Conservation (phyloP, 2,113 vertebrate genomes). For the Paratilapia polleni region DNA sequence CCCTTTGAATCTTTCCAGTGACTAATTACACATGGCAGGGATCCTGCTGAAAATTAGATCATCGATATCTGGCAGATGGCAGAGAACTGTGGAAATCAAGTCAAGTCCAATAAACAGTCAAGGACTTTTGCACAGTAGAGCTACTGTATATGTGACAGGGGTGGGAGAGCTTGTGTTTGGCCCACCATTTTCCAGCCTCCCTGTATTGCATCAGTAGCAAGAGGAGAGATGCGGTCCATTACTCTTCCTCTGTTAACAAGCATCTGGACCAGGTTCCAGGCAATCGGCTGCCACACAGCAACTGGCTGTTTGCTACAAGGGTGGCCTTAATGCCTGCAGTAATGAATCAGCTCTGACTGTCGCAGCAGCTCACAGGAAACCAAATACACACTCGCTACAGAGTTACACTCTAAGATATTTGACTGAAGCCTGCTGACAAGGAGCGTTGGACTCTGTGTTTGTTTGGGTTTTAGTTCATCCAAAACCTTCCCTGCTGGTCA, state of each 20-base stretch:
- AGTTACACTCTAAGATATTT: slow-evolving; percentile 8
- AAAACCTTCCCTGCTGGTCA: slow-evolving; percentile 22
- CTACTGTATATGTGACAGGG: slow-evolving; percentile 49
- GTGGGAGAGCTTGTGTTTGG: slow-evolving; percentile 13
- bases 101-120: slow-evolving; percentile 36
- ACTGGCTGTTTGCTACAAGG: slow-evolving; percentile 56
- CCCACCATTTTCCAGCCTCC: slow-evolving; percentile 41
- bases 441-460: slow-evolving; percentile 28
- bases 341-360: slow-evolving; percentile 43
- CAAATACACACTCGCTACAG: slow-evolving; percentile 54
- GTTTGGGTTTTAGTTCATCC: slow-evolving; percentile 50
- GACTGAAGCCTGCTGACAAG: slow-evolving; percentile 49
- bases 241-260: slow-evolving; percentile 45
- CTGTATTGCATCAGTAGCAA: slow-evolving; percentile 32
- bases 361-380: slow-evolving; percentile 49
- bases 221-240: slow-evolving; percentile 53
- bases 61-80: slow-evolving; percentile 48
- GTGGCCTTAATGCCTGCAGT: slow-evolving; percentile 46
- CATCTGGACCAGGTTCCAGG: slow-evolving; percentile 62
- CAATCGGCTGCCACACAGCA: slow-evolving; percentile 47
- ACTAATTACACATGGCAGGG: slow-evolving; percentile 50
- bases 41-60: slow-evolving; percentile 59
- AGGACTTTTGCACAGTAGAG: slow-evolving; percentile 46
- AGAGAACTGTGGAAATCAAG: slow-evolving; percentile 17
- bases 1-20: slow-evolving; percentile 51